Percentiles rank a stretch among this genome's conserved stretches.
phyloP scores from a whole-genome alignment of 2,888 invertebrate species.

The Teleiodes luculella region DNA sequence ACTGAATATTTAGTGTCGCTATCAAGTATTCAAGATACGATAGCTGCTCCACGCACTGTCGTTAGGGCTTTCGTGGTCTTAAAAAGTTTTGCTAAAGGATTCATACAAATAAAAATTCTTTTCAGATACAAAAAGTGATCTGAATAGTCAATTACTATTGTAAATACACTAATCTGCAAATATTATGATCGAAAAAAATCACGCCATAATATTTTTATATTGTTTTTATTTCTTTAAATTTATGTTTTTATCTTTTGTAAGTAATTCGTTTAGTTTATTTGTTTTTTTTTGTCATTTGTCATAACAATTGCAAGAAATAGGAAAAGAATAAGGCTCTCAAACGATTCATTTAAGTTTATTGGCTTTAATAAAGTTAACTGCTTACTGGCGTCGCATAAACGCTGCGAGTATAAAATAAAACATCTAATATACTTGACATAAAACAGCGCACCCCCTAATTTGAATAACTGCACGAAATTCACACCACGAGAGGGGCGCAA shows the following conservation, averaged over 20 bases:
- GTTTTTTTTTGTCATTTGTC: too few species aligned
- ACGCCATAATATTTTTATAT: too few species aligned
- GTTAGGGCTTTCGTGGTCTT: slow-evolving; percentile 20
- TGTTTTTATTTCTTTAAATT: too few species aligned
- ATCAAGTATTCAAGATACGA: slow-evolving; percentile 38
- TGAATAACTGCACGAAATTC: slow-evolving; percentile 46
- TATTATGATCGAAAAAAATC: too few species aligned
- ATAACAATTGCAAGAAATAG: neutral
- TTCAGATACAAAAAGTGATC: too few species aligned
- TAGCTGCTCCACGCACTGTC: slow-evolving; percentile 23
- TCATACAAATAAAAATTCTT: slow-evolving; percentile 15
- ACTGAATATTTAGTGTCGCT: slow-evolving; percentile 32
- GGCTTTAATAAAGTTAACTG: slow-evolving; percentile 14
- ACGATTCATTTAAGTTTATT: slow-evolving; percentile 7
- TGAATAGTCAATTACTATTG: too few species aligned
- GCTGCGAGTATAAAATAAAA: slow-evolving; percentile 10
- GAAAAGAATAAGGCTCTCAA: neutral
- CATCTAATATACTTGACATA: slow-evolving; percentile 24
- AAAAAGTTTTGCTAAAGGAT: slow-evolving; percentile 19
- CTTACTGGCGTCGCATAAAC: slow-evolving; percentile 21
- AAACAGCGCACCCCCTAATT: slow-evolving; percentile 26
- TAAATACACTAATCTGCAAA: too few species aligned
- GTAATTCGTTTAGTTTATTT: too few species aligned
- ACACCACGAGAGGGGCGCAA: slow-evolving; percentile 27
- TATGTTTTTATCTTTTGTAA: too few species aligned